A percentile compares a stretch with the other conserved stretches of the same genome.
Conservation (phyloP, 2,888 invertebrate genomes). For the Idaea aversata region DNA sequence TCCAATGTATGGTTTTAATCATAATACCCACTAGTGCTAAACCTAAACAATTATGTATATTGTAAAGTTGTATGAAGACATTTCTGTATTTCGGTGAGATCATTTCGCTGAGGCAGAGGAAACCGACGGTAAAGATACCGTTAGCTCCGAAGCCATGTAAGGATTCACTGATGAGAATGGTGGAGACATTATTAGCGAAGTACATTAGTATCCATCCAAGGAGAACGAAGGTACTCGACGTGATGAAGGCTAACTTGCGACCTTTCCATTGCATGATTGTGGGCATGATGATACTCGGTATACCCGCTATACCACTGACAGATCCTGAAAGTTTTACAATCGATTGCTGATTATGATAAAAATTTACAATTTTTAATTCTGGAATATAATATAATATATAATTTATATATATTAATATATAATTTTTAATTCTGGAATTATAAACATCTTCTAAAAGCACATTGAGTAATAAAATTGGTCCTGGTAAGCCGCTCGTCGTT, state of each 20-base stretch:
- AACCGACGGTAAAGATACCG: conserved; percentile 24
- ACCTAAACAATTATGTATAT: conserved; percentile 23
- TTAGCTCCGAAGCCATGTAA: conserved; percentile 31
- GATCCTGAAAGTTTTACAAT: conserved; percentile 26
- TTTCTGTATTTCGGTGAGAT: conserved; percentile 27
- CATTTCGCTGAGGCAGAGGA: conserved; percentile 31
- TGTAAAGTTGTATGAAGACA: conserved; percentile 21
- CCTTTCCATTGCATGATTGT: no score
- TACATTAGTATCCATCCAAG: conserved; percentile 28
- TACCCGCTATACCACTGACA: conserved; percentile 32
- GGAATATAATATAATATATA: no score
- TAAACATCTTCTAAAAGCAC: no score
- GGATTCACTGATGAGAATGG: conserved; percentile 29
- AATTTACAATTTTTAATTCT: no score
- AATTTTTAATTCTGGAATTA: no score
- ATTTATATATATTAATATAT: no score
- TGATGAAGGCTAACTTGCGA: no score
- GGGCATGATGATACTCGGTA: conserved; percentile 23
- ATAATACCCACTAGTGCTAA: conserved; percentile 23
- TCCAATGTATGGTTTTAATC: conserved; percentile 29
- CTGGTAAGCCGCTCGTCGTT: no score
- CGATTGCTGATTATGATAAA: no score
- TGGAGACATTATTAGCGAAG: conserved; percentile 13
- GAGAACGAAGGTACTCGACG: conserved; percentile 7
- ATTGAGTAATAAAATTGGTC: no score